These are phyloP conservation scores for Schizopygopsis pylzovi DNA, from an alignment of 2,797 vertebrate genomes.

Conservation along the genomic window DNA sequence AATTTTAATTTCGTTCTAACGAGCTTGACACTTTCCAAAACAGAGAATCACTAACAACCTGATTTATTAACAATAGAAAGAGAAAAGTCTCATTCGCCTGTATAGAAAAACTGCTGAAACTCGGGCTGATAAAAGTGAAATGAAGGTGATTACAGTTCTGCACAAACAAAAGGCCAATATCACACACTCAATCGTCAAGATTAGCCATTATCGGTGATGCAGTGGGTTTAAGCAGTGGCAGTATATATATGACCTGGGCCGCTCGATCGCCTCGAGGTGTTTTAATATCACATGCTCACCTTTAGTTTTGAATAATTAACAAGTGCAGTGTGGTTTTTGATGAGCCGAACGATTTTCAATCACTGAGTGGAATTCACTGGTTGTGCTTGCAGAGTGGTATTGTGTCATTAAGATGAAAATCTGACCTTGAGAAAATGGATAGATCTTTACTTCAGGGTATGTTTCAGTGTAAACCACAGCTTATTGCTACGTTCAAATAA, in stretches of 20 bases:
- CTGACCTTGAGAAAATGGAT: constrained; percentile 36
- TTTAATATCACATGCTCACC: constrained; percentile 81
- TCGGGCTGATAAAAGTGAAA: constrained; percentile 18
- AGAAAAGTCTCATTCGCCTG: neutral
- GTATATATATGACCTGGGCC: constrained; percentile 61
- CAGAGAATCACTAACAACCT: neutral
- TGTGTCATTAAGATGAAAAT: constrained; percentile 55
- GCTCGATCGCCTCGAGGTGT: constrained; percentile 72
- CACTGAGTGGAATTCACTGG: constrained; percentile 55
- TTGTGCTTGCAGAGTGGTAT: constrained; percentile 56
- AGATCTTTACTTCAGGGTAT: constrained; percentile 23
- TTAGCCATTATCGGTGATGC: constrained; percentile 53
- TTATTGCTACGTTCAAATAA: constrained; percentile 36
- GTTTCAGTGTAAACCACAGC: constrained; percentile 12
- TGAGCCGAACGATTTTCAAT: constrained; percentile 72
- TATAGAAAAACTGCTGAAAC: neutral
- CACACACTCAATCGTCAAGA: constrained; percentile 25
- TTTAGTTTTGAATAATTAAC: constrained; percentile 81
- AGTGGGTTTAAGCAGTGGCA: constrained; percentile 45
- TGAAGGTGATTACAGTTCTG: constrained; percentile 53
- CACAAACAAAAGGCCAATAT: constrained; percentile 54
- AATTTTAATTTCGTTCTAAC: neutral
- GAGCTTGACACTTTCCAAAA: neutral
- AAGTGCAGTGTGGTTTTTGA: constrained; percentile 73
- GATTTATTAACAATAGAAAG: constrained; percentile 12